These are phyloP conservation scores for Corbicula japonica DNA, from an alignment of 2,888 invertebrate genomes.

Conservation along the genomic window DNA sequence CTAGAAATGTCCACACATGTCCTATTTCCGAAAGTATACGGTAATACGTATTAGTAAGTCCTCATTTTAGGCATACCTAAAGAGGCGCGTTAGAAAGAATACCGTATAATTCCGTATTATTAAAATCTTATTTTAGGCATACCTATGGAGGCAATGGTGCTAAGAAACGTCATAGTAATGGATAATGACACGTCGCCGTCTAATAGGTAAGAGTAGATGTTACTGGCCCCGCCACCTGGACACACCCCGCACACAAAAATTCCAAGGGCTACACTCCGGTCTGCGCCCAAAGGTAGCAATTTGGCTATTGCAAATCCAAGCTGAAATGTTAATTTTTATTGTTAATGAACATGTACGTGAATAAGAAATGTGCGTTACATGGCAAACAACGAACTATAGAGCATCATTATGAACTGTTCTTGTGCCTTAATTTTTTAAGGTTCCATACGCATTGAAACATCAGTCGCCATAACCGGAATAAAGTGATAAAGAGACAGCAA, in stretches of 20 bases:
- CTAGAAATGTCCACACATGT: neutral
- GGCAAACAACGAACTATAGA: too few species aligned
- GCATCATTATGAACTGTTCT: too few species aligned
- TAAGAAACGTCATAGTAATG: constrained; percentile 97
- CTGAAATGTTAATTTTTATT: too few species aligned
- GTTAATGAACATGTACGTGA: too few species aligned
- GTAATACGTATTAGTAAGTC: neutral
- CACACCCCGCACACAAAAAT: constrained; percentile 87
- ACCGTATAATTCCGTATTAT: too few species aligned
- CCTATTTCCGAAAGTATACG: neutral
- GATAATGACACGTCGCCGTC: constrained; percentile 97
- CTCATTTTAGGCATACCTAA: neutral
- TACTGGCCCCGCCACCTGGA: constrained; percentile 95
- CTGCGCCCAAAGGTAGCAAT: constrained; percentile 65
- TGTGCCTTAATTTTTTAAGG: too few species aligned
- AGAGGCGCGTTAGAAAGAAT: neutral
- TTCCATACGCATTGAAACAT: too few species aligned
- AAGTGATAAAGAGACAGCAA: too few species aligned
- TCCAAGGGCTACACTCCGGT: constrained; percentile 84
- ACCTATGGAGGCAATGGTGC: constrained; percentile 95
- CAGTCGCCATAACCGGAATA: too few species aligned
- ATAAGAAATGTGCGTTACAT: too few species aligned
- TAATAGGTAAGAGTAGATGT: constrained; percentile 97
- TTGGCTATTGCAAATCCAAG: constrained; percentile 76
- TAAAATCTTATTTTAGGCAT: constrained; percentile 61